Percentiles rank a stretch among this genome's conserved stretches.
Evolutionary conservation across 2,888 invertebrate genomes (phyloP).

Genomic region (Sarcophaga subvicina): DNA sequence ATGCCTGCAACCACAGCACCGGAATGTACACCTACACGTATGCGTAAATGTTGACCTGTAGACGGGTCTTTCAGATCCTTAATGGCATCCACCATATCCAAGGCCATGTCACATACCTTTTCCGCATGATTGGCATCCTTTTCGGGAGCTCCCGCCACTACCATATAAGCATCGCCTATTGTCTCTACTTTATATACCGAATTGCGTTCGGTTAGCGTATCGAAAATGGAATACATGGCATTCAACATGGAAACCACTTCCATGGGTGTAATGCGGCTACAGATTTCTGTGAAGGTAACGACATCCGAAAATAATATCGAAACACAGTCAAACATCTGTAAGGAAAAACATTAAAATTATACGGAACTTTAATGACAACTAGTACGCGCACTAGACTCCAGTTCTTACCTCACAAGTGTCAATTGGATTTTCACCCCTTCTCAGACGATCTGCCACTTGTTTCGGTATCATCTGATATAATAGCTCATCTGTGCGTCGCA

Average conservation of each 20-base stretch:
- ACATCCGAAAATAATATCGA: slow-evolving; percentile 99
- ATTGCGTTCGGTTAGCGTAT: slow-evolving; percentile 95
- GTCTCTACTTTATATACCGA: slow-evolving; percentile 99
- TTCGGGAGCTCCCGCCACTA: slow-evolving; percentile 97
- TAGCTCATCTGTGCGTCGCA: slow-evolving; percentile 96
- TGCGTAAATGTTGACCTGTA: slow-evolving; percentile 91
- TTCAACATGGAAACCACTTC: slow-evolving; percentile 99
- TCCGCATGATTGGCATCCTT: slow-evolving; percentile 95
- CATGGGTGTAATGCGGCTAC: slow-evolving; percentile 97
- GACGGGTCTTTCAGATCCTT: slow-evolving; percentile 95
- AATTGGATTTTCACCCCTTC: slow-evolving; percentile 97
- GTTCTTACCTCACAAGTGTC: slow-evolving; percentile 95
- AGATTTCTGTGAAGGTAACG: slow-evolving; percentile 98
- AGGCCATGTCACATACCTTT: slow-evolving; percentile 96
- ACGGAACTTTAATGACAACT: background rate
- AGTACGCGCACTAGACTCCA: background rate
- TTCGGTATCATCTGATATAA: slow-evolving; percentile 99
- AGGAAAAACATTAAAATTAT: background rate
- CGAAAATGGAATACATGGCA: slow-evolving; percentile 98
- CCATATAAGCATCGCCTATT: slow-evolving; percentile 99
- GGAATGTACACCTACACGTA: slow-evolving; percentile 94
- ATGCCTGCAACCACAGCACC: slow-evolving; percentile 97
- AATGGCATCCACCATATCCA: slow-evolving; percentile 97
- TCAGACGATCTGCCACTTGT: slow-evolving; percentile 95
- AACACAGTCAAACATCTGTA: slow-evolving; percentile 96